Evolutionary conservation across 2,113 vertebrate species (phyloP).

Genomic region (Lophius piscatorius): DNA sequence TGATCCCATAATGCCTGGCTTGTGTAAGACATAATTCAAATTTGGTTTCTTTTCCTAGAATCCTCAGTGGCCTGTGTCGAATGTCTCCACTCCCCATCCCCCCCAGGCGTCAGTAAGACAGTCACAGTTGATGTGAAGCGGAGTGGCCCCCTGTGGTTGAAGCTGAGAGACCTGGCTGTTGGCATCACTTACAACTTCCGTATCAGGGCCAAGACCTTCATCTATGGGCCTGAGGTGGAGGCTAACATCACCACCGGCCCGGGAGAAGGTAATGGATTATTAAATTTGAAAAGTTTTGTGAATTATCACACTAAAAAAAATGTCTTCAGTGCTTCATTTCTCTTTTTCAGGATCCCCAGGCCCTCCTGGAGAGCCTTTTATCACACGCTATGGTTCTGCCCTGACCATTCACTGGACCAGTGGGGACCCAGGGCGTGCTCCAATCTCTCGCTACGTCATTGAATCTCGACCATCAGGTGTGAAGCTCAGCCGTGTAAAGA

Average conservation of each 20-base stretch:
- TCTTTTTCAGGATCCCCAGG: conserved; percentile 88
- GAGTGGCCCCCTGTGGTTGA: conserved; percentile 90
- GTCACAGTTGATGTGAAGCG: conserved; percentile 97
- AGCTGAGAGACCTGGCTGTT: conserved; percentile 93
- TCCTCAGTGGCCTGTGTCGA: conserved; percentile 81
- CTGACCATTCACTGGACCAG: conserved; percentile 97
- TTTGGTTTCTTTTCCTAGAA: conserved; percentile 76
- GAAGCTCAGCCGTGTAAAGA: background rate
- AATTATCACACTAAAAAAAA: background rate
- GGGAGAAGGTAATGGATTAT: conserved; percentile 86
- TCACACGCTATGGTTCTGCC: conserved; percentile 89
- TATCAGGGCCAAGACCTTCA: conserved; percentile 92
- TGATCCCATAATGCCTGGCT: conserved; percentile 49
- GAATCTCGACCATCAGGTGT: conserved; percentile 96
- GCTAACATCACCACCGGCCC: conserved; percentile 97
- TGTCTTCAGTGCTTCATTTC: background rate
- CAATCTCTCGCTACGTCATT: conserved; percentile 94
- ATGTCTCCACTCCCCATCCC: conserved; percentile 79
- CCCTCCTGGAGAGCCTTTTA: conserved; percentile 91
- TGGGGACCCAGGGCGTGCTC: conserved; percentile 91
- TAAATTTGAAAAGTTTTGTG: background rate
- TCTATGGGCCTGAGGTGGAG: conserved; percentile 92
- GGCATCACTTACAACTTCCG: conserved; percentile 92
- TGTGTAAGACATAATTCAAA: conserved; percentile 70
- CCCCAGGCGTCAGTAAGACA: conserved; percentile 95